Conservation (phyloP, 2,113 vertebrate genomes). For the Helogale parvula region DNA sequence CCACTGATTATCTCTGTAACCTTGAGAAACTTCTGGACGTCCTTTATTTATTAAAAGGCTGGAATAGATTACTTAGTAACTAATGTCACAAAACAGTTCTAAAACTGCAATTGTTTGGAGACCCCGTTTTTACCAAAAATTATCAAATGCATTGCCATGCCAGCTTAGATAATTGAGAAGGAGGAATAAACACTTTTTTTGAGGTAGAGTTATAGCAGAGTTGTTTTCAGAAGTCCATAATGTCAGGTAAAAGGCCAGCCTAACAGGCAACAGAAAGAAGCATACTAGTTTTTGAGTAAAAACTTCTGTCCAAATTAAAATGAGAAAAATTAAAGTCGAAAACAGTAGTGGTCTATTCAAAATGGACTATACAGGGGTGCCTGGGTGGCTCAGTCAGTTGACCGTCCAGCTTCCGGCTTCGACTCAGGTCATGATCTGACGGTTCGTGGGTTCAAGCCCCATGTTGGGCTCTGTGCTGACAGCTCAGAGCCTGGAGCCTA, state of each 20-base stretch:
- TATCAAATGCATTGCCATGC: background rate
- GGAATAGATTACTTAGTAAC: background rate
- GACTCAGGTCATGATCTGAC: too few relatives aligned
- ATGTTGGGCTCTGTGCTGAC: too few relatives aligned
- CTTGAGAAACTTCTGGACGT: background rate
- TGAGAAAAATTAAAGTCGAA: background rate
- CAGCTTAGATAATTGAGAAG: background rate
- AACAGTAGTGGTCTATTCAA: slow-evolving; percentile 7
- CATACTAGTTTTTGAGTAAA: background rate
- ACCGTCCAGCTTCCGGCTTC: too few relatives aligned
- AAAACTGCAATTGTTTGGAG: slow-evolving; percentile 10
- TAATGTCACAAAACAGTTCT: background rate
- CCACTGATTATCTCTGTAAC: background rate
- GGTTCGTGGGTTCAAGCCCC: too few relatives aligned
- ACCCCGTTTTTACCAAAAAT: background rate
- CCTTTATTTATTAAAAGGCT: background rate
- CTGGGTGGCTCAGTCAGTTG: too few relatives aligned
- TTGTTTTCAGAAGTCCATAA: slow-evolving; percentile 10
- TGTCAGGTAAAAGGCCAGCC: slow-evolving; percentile 21
- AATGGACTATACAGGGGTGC: background rate
- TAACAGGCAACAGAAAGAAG: background rate
- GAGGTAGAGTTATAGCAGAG: background rate
- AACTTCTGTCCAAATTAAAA: background rate
- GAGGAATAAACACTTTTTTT: background rate
- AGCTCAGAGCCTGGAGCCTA: too few relatives aligned